Evolutionary conservation across 2,113 vertebrate genomes (phyloP).

Genomic region (Pedionomus torquatus): DNA sequence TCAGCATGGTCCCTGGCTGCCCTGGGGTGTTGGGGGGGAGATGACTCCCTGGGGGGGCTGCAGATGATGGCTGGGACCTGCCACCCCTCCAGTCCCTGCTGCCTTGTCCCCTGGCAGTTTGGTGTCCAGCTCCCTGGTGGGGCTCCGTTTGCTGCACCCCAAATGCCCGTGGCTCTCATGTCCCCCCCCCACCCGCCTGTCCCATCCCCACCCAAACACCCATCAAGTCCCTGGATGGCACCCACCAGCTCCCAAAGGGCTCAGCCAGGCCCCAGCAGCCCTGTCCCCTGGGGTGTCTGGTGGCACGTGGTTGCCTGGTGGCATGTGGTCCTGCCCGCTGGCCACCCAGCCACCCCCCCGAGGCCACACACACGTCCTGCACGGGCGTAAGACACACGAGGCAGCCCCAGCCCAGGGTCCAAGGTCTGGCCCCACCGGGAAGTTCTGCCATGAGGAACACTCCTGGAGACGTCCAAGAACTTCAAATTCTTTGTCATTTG

Average conservation of each 20-base stretch:
- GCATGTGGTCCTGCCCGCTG: rapidly evolving
- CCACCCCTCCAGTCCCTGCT: no score
- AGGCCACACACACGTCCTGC: background rate
- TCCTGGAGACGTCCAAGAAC: background rate
- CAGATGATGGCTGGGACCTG: background rate
- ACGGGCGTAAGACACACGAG: background rate
- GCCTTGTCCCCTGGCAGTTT: rapidly evolving
- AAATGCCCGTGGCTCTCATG: background rate
- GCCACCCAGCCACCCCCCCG: background rate
- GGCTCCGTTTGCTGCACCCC: background rate
- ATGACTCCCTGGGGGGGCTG: background rate
- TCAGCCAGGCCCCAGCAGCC: background rate
- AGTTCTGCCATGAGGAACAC: background rate
- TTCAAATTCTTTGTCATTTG: background rate
- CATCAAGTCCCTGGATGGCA: background rate
- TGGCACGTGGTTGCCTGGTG: background rate
- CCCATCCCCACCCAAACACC: background rate
- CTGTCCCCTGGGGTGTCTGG: background rate
- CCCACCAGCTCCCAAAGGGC: background rate
- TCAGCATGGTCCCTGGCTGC: rapidly evolving
- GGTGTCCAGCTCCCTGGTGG: rapidly evolving
- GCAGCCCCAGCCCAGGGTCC: background rate
- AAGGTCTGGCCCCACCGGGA: background rate
- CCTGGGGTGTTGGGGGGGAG: no score
- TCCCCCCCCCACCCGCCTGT: no score